Conservation (phyloP, 2,888 invertebrate species). For the Penaeus monodon region DNA sequence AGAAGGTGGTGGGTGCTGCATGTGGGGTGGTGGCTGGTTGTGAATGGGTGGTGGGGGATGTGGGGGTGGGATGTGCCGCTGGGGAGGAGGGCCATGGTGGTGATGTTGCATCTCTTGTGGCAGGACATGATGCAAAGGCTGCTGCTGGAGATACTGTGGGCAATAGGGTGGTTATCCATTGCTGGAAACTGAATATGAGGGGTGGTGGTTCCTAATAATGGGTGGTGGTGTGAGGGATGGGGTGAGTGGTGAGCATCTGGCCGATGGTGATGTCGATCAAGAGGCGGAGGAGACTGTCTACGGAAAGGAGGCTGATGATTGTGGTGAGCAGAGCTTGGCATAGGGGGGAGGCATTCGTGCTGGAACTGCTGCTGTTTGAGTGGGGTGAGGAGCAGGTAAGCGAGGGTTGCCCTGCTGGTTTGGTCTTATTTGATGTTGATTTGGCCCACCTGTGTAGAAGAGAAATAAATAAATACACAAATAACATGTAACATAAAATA, state of each 20-base stretch:
- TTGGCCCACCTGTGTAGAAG: conserved; percentile 10
- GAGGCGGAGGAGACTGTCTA: conserved; percentile 10
- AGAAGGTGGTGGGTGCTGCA: conserved; percentile 31
- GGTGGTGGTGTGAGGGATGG: conserved; percentile 13
- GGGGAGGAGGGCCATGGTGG: conserved; percentile 34
- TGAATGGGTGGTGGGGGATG: conserved; percentile 30
- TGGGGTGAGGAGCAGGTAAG: conserved; percentile 3
- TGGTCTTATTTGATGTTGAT: not conserved
- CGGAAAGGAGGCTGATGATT: conserved; percentile 29
- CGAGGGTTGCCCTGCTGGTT: conserved; percentile 1
- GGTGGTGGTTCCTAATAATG: conserved; percentile 30
- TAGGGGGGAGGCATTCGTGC: not conserved
- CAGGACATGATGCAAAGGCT: conserved; percentile 13
- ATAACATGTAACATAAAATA: not conserved
- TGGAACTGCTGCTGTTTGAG: conserved; percentile 21
- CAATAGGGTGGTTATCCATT: conserved; percentile 4
- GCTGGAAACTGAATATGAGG: conserved; percentile 15
- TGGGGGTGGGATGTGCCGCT: conserved; percentile 18
- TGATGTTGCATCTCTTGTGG: conserved; percentile 22
- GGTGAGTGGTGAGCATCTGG: not conserved
- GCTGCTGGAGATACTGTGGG: conserved; percentile 7
- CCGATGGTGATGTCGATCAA: not conserved
- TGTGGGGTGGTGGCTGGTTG: conserved; percentile 33
- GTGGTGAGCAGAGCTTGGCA: not conserved
- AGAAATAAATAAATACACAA: not conserved